Conservation (phyloP, 1,140 invertebrate species). For the Drosophila nigrodunni region DNA sequence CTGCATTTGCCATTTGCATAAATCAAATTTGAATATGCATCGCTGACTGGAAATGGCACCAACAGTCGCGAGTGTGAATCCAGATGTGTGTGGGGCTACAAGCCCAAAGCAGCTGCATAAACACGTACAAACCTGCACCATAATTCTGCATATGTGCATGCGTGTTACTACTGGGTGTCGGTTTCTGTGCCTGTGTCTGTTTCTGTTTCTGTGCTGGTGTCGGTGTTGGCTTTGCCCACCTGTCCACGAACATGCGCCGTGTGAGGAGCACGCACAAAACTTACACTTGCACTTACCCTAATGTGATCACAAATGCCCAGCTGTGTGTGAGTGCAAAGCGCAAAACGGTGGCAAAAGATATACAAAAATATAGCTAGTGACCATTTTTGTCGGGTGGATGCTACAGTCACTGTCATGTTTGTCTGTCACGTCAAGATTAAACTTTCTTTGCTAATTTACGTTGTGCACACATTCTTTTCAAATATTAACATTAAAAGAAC, state of each 20-base stretch:
- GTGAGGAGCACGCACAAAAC: slow-evolving; percentile 61
- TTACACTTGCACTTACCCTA: slow-evolving; percentile 48
- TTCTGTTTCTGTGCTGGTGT: slow-evolving; percentile 11
- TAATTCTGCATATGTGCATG: slow-evolving; percentile 8
- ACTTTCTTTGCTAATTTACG: slow-evolving; percentile 66
- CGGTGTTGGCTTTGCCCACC: slow-evolving; percentile 10
- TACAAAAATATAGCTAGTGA: background rate
- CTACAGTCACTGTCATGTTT: slow-evolving; percentile 43
- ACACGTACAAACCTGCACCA: slow-evolving; percentile 25
- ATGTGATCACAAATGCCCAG: slow-evolving; percentile 15
- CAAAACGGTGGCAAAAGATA: slow-evolving; percentile 1
- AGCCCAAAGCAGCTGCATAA: slow-evolving; percentile 45
- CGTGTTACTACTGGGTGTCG: background rate
- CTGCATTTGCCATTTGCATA: slow-evolving; percentile 76
- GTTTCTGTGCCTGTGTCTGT: slow-evolving; percentile 25
- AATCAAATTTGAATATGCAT: slow-evolving; percentile 82
- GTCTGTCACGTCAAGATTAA: slow-evolving; percentile 60
- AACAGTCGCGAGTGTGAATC: slow-evolving; percentile 17
- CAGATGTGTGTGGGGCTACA: slow-evolving; percentile 22
- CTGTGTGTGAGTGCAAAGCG: slow-evolving; percentile 13
- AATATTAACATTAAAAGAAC: slow-evolving; percentile 58
- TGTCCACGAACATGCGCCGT: slow-evolving; percentile 44
- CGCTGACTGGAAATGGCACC: slow-evolving; percentile 59
- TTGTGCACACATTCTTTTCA: slow-evolving; percentile 8
- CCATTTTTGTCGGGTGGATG: slow-evolving; percentile 29